These are phyloP conservation scores for Habropoda laboriosa DNA, from an alignment of 1,140 invertebrate species.

Conservation along the genomic window DNA sequence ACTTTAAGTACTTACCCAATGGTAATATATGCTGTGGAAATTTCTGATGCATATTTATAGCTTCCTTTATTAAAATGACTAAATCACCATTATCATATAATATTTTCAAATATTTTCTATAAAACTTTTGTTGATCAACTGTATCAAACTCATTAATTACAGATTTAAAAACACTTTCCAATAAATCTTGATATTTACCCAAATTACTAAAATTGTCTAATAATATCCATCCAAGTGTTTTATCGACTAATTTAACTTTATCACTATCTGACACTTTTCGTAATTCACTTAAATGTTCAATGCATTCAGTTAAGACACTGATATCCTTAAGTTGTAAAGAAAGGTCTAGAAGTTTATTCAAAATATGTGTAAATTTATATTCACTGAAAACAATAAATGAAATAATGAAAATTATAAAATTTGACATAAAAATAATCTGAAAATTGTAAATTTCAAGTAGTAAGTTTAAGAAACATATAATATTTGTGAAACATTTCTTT, in stretches of 20 bases:
- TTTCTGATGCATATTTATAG: constrained; percentile 80
- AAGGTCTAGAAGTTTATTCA: constrained; percentile 67
- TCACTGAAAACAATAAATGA: constrained; percentile 69
- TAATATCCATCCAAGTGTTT: constrained; percentile 68
- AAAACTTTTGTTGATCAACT: constrained; percentile 75
- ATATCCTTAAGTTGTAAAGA: constrained; percentile 65
- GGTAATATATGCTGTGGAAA: constrained; percentile 81
- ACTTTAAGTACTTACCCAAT: constrained; percentile 71
- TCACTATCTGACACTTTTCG: constrained; percentile 56
- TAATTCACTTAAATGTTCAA: constrained; percentile 60
- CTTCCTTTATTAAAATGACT: constrained; percentile 78
- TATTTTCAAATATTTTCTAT: constrained; percentile 83
- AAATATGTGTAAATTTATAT: constrained; percentile 69
- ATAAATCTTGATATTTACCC: constrained; percentile 18
- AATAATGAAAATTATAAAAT: constrained; percentile 36
- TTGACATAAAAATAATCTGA: too few species aligned
- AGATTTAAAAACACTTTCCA: constrained; percentile 73
- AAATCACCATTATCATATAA: constrained; percentile 82
- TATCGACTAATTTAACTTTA: constrained; percentile 63
- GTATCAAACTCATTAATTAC: constrained; percentile 62
- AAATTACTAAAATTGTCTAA: constrained; percentile 65
- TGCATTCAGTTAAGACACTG: constrained; percentile 56
- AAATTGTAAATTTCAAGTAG: not conserved
- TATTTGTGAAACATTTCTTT: constrained; percentile 22
- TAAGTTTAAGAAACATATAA: not conserved